phyloP scores from a whole-genome alignment of 2,888 invertebrate genomes.

The Polydrusus cervinus region DNA sequence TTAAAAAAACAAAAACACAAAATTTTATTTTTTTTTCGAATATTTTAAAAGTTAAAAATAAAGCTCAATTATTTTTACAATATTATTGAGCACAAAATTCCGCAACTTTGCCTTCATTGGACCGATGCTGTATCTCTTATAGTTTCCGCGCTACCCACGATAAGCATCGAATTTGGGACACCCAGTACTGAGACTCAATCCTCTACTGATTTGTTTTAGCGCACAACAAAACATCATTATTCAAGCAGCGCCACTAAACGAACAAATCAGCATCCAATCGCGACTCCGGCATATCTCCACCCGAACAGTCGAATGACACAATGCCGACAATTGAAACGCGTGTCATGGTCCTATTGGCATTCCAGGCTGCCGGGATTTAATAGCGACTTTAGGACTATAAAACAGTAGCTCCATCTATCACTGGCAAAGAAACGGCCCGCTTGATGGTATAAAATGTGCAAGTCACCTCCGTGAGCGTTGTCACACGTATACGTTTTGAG shows the following conservation, averaged over 20 bases:
- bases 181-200: neutral
- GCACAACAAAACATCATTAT: slow-evolving; percentile 9
- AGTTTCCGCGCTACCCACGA: too few relatives aligned
- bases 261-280: slow-evolving; percentile 34
- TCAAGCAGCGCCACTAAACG: slow-evolving; percentile 9
- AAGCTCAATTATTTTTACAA: too few relatives aligned
- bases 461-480: slow-evolving; percentile 55
- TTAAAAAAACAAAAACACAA: too few relatives aligned
- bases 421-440: slow-evolving; percentile 45
- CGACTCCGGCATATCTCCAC: slow-evolving; percentile 25
- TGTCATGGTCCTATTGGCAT: slow-evolving; percentile 70
- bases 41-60: too few relatives aligned
- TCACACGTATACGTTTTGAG: slow-evolving; percentile 35
- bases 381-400: slow-evolving; percentile 64
- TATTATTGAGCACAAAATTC: too few relatives aligned
- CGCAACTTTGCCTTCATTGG: too few relatives aligned
- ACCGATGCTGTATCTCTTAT: too few relatives aligned
- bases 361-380: slow-evolving; percentile 69
- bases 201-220: neutral
- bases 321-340: slow-evolving; percentile 69
- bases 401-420: slow-evolving; percentile 68
- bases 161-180: too few relatives aligned
- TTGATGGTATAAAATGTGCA: slow-evolving; percentile 57
- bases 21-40: too few relatives aligned
- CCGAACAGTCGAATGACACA: slow-evolving; percentile 50